Evolutionary conservation across 2,888 invertebrate genomes (phyloP), one percentile per base, ranked within the genome.

Genomic region (Callimorpha dominula): DNA sequence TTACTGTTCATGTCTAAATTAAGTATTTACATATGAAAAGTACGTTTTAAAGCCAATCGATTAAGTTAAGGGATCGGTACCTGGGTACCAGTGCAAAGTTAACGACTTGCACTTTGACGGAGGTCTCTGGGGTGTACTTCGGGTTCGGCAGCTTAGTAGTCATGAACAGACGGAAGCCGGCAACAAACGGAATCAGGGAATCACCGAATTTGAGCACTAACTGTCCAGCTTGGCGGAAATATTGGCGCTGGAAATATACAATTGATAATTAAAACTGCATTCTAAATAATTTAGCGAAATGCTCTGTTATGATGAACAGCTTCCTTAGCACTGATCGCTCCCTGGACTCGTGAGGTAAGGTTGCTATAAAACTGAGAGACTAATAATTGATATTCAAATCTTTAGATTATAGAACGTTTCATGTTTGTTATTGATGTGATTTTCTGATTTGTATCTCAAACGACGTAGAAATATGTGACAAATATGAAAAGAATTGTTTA

Each of bases 61-160:
- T 6, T 20, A 57, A 57, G 4, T 11, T n/a, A n/a, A 57, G 4
- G 20, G n/a, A 42, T 65, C 60, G 20, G 57, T 83, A 98, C 98
- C 96, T 98, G 82, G 97, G 97, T 14, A 98, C 98, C 5, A 99
- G 96, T 17, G 98, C 98, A 85, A 99, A 99, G 91, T 99, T 99
- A 17, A 99, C 97, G 65, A 99, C 92, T 67, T 98, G 97, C 52
- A 98, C 97, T 91, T 99, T 99, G 79, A 98, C 98, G 0, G 98
- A 97, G 0, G 97, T 96, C 92, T 99, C 99, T 0, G 99, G 99
- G 0, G 98, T 96, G 88, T 98, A 99, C 88, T 97, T 98, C 0
- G 99, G 99, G 94, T 99, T 99, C 0, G 98, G 96, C 72, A 99
- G 94, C 89, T 98, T 98, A 3, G 98, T 98, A 0, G 99, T 99